Evolutionary conservation across 2,113 vertebrate genomes (phyloP).

Genomic region (Pandion haliaetus): DNA sequence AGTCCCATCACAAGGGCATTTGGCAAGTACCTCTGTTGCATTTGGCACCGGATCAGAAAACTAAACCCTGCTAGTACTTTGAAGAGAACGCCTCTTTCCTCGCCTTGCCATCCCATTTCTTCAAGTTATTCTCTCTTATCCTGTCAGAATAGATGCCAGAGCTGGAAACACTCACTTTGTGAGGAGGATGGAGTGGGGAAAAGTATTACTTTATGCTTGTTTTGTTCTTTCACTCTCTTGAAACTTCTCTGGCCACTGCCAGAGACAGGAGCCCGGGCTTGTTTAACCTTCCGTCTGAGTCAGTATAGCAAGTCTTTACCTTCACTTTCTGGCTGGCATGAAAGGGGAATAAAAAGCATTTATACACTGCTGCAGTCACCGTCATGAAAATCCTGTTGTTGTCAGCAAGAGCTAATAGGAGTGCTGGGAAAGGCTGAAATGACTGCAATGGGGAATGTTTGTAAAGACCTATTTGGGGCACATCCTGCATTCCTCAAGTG

Average conservation of each 20-base stretch:
- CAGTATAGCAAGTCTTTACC: background rate
- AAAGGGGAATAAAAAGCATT: background rate
- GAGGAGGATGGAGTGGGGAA: background rate
- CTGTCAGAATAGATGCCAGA: background rate
- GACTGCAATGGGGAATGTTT: background rate
- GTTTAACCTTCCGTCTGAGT: slow-evolving; percentile 11
- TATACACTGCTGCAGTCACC: background rate
- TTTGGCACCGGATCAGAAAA: background rate
- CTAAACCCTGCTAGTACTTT: background rate
- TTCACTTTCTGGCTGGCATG: background rate
- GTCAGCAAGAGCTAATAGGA: background rate
- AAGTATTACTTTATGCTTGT: background rate
- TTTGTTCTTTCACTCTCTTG: background rate
- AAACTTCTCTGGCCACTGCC: background rate
- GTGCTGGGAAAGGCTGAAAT: background rate
- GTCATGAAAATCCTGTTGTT: background rate
- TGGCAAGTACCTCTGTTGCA: background rate
- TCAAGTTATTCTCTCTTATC: background rate
- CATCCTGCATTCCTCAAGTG: slow-evolving; percentile 17
- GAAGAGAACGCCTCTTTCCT: background rate
- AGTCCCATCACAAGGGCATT: background rate
- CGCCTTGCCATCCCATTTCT: background rate
- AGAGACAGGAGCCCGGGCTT: slow-evolving; percentile 10
- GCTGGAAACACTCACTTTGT: background rate
- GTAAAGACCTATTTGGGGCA: slow-evolving; percentile 16